Percentiles rank a stretch among this genome's conserved stretches.
These are phyloP conservation scores for Myathropa florea DNA, from an alignment of 2,888 invertebrate species.

Conservation along the genomic window DNA sequence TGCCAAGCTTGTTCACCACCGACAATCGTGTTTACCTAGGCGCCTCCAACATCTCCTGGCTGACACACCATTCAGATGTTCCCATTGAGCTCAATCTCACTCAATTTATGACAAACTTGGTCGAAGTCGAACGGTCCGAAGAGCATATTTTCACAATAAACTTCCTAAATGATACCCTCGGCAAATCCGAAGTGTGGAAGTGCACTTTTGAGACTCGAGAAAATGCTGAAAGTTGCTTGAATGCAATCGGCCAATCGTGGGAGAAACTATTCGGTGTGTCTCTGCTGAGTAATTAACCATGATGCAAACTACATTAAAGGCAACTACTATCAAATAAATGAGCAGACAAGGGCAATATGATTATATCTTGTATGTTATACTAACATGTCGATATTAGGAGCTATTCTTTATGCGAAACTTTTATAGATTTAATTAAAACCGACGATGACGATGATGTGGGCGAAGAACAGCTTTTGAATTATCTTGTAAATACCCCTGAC, in stretches of 20 bases:
- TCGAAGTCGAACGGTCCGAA: slow-evolving; percentile 81
- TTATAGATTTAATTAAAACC: slow-evolving; percentile 29
- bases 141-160: slow-evolving; percentile 80
- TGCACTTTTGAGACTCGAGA: slow-evolving; percentile 81
- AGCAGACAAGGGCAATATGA: not conserved
- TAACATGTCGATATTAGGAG: slow-evolving; percentile 63
- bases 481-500: slow-evolving; percentile 25
- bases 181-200: slow-evolving; percentile 81
- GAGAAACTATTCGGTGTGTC: slow-evolving; percentile 83
- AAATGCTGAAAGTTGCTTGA: slow-evolving; percentile 81
- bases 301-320: not conserved
- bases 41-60: slow-evolving; percentile 81
- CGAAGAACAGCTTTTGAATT: not conserved
- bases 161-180: slow-evolving; percentile 82
- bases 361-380: slow-evolving; percentile 38
- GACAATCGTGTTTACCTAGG: slow-evolving; percentile 81
- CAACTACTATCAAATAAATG: not conserved
- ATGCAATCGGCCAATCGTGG: slow-evolving; percentile 82
- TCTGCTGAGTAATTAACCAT: slow-evolving; percentile 74
- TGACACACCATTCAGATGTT: slow-evolving; percentile 77
- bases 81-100: slow-evolving; percentile 76
- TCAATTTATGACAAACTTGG: slow-evolving; percentile 82
- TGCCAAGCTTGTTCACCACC: slow-evolving; percentile 78
- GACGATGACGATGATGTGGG: not conserved
- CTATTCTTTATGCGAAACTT: slow-evolving; percentile 21